Base-by-base conservation (phyloP, 2,888 invertebrate genomes). In the Polydrusus cervinus region DNA sequence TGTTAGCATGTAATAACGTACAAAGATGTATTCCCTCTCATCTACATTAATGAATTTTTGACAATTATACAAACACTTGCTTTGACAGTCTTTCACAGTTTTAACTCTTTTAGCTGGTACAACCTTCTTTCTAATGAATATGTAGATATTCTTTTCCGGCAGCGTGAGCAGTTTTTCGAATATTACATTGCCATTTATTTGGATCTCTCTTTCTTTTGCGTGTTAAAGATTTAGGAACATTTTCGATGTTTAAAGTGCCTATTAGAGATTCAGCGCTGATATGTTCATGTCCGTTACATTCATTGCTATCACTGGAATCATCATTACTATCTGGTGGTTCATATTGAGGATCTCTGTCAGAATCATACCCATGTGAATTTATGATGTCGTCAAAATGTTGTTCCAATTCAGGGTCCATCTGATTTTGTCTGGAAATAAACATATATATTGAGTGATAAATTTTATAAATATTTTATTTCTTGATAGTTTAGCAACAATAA, bases 151-250 rank as follows among this genome's bases (percentile, higher is more conserved):
- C 74, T 64, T 55, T 62, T 13, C 62, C 74, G 47, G 57, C 45
- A 11, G 57, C 75, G 66, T 47, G 64, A 40, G 64, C 66, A 14
- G 75, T 71, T 53, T 71, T 75, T 60, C 71, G 66, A 38, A 75
- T 38, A 57, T 67, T 71, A 67, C 67, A 49, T 53, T 64, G 43
- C 75, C 75, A 75, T 11, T 40, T 62, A 64, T 11, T 47, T 40
- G 70, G 51, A 66, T 71, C 70, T 30, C 51, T 43, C 14, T 66
- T 30, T 61, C 71, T 65, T 71, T 70, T 75, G 18, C 66, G 25
- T 9, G 45, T 47, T 47, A 25, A 9, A 65, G 65, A 65, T 45
- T 45, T 45, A 62, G 43, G 45, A 13, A n/a, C 43, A 16, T 20
- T 20, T 62, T 62, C 62, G 45, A 45, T 62, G 34, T 43, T 16